These are phyloP conservation scores for Noturus placidus DNA, from an alignment of 2,113 vertebrate genomes.

Conservation along the genomic window DNA sequence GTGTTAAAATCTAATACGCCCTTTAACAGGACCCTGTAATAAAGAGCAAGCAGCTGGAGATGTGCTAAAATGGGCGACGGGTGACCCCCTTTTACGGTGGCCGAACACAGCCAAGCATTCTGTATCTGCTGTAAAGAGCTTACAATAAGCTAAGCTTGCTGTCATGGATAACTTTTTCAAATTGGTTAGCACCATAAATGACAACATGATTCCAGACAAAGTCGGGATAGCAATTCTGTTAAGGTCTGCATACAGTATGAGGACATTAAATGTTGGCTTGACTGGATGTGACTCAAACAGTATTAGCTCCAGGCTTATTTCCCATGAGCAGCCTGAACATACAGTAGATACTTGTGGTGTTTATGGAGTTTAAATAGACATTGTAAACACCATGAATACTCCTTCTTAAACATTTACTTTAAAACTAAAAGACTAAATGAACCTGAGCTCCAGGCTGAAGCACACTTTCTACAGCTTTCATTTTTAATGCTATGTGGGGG, in stretches of 20 bases:
- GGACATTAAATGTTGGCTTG: neutral
- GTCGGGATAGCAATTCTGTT: neutral
- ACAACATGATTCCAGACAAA: neutral
- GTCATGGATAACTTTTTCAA: neutral
- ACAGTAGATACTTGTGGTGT: neutral
- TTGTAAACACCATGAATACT: neutral
- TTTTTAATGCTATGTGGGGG: neutral
- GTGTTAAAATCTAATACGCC: neutral
- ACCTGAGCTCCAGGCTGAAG: neutral
- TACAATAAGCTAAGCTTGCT: neutral
- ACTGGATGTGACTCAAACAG: neutral
- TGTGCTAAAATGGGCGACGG: neutral
- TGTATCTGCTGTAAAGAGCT: neutral
- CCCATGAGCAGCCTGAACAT: neutral
- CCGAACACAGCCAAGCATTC: neutral
- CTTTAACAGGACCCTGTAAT: neutral
- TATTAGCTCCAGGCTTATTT: neutral
- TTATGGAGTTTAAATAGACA: neutral
- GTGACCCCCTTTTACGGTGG: neutral
- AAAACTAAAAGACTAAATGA: neutral
- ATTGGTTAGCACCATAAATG: neutral
- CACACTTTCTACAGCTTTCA: neutral
- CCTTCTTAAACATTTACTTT: neutral
- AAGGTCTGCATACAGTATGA: neutral
- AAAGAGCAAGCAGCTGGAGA: neutral